Percentiles rank a stretch among this genome's conserved stretches.
Conservation (phyloP, 2,113 vertebrate species). For the Noturus placidus region DNA sequence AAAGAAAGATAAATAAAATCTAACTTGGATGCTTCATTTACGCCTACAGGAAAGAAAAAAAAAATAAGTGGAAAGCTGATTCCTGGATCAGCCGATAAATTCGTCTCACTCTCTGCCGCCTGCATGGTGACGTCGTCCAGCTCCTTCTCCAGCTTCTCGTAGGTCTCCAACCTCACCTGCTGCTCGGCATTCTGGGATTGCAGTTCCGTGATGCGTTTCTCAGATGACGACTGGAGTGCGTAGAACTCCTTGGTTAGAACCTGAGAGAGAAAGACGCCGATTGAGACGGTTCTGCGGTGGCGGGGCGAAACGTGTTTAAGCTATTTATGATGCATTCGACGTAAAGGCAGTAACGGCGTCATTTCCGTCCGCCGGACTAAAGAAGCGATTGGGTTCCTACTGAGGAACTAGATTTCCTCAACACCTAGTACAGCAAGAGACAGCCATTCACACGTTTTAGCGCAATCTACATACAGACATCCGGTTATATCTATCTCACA, state of each 20-base stretch:
- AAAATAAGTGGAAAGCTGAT: neutral
- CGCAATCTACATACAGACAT: neutral
- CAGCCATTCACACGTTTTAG: neutral
- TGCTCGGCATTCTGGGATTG: conserved; percentile 86
- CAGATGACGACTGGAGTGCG: conserved; percentile 87
- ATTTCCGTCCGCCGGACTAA: neutral
- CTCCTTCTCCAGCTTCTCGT: conserved; percentile 90
- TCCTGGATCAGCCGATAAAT: neutral
- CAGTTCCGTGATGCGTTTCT: conserved; percentile 85
- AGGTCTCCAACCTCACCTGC: conserved; percentile 84
- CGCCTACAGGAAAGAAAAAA: neutral
- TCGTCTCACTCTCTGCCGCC: conserved; percentile 86
- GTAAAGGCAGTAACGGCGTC: neutral
- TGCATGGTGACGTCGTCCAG: conserved; percentile 95
- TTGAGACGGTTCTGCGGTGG: neutral
- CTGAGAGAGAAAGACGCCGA: conserved; percentile 59
- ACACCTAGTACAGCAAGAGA: neutral
- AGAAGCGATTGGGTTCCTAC: neutral
- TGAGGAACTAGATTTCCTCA: neutral
- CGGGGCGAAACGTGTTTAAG: neutral
- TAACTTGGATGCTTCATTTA: neutral
- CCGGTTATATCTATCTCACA: neutral
- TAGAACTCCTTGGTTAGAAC: conserved; percentile 98
- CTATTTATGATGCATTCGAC: neutral
- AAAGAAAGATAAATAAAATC: neutral